Evolutionary conservation across 2,797 vertebrate genomes (phyloP).

Genomic region (Ctenochaetus hawaiiensis): DNA sequence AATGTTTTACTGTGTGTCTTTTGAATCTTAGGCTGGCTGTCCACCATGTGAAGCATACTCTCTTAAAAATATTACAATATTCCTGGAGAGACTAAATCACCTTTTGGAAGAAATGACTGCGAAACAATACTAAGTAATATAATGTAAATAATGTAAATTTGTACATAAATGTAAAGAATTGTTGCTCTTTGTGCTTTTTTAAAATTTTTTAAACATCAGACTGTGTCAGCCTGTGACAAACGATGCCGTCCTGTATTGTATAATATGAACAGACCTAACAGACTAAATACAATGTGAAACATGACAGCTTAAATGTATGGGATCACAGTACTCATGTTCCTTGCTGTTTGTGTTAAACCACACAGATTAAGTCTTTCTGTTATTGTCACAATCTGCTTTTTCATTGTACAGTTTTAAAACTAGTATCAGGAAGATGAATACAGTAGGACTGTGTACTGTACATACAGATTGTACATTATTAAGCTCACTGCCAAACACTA

Average conservation of each 20-base stretch:
- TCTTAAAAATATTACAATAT: conserved; percentile 81
- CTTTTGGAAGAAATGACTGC: conserved; percentile 52
- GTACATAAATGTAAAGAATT: conserved; percentile 53
- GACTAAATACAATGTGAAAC: neutral
- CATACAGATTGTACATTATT: conserved; percentile 19
- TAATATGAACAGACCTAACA: neutral
- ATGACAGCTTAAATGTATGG: conserved; percentile 2
- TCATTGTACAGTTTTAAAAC: neutral
- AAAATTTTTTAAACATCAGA: conserved; percentile 34
- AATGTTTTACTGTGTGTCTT: conserved; percentile 36
- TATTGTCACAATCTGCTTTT: neutral
- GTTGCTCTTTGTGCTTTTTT: neutral
- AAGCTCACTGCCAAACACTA: conserved; percentile 37
- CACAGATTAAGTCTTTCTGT: neutral
- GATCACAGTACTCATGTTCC: neutral
- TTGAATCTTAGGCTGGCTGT: conserved; percentile 82
- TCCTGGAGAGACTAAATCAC: conserved; percentile 77
- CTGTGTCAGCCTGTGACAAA: neutral
- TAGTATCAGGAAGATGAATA: neutral
- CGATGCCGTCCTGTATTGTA: conserved; percentile 11
- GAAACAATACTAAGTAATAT: neutral
- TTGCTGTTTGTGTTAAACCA: neutral
- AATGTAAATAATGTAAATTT: conserved; percentile 51
- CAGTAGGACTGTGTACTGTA: conserved; percentile 6
- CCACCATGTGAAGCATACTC: conserved; percentile 88